Base-by-base conservation (phyloP, 1,140 invertebrate species). In the Drosophila ogumai region DNA sequence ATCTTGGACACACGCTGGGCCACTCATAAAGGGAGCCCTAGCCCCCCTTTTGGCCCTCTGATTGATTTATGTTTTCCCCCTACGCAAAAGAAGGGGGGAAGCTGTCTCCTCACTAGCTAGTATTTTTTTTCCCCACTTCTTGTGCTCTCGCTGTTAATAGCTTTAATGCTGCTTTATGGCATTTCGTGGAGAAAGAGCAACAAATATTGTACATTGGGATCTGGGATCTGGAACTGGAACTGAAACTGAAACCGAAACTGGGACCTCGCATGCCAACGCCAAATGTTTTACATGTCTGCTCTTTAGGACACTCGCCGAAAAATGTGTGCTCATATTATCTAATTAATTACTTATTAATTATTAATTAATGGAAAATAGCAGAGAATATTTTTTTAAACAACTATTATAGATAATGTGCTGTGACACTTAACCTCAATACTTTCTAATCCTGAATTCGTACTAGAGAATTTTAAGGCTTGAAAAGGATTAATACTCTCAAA, bases 101-200 rank as follows among this genome's bases (percentile, higher is more conserved):
- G 34, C 28, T 25, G 19, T 50, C 64, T 59, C 65, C 40, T 44
- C 73, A 66, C 73, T 65, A 65, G 46, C 38, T 44, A 46, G 25
- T 6, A 28, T 28, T 58, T 58, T 74, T 46, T 41, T 38, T 28
- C 9, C 10, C 13, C 7, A 12, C 31, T 54, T 36, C 15, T 32
- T 12, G 15, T 46, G 58, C 60, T 64, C 60, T 64, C 60, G 58
- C 43, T 82, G 84, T 88, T 87, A 87, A 87, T 87, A 82, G 84
- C 80, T 88, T 88, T 87, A 87, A 87, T 87, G 84, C 84, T 88
- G 76, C 80, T 87, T 87, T 87, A 87, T 87, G 84, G 77, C 82
- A 88, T 74, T 84, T 82, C 75, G 77, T 69, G 74, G 74, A 74
- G 84, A 47, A 60, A 57, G 69, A 54, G 50, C 59, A 31, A 38